Conservation (phyloP, 1,140 invertebrate genomes). For the Nephila pilipes region DNA sequence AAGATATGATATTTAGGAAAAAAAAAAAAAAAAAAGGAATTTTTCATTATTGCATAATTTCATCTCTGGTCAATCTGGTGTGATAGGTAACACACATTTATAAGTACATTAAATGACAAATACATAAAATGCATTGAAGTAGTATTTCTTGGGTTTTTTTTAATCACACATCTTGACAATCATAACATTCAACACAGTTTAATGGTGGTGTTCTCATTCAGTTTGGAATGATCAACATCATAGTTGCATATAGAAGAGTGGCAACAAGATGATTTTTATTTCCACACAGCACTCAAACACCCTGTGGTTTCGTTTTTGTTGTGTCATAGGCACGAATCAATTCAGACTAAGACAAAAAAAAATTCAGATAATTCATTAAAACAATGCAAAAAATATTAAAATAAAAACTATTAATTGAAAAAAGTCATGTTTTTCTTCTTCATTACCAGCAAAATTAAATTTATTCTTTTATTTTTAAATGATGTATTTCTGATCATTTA, state of each 20-base stretch:
- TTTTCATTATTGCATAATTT: too few species aligned
- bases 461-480: too few species aligned
- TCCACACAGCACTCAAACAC: slow-evolving; percentile 68
- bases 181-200: background rate
- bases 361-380: background rate
- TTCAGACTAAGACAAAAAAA: slow-evolving; percentile 87
- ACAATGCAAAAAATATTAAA: background rate
- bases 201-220: background rate
- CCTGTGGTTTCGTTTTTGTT: slow-evolving; percentile 81
- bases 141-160: background rate
- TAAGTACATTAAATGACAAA: slow-evolving; percentile 43
- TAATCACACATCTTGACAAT: background rate
- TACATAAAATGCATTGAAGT: slow-evolving; percentile 45
- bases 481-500: too few species aligned
- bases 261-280: slow-evolving; percentile 13
- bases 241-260: slow-evolving; percentile 1
- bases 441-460: too few species aligned
- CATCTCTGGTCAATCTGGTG: slow-evolving; percentile 8
- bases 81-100: slow-evolving; percentile 7
- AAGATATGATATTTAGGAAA: too few species aligned
- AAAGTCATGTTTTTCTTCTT: too few species aligned
- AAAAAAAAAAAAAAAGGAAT: too few species aligned
- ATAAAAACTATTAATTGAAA: too few species aligned
- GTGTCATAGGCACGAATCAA: slow-evolving; percentile 96
- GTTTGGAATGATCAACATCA: slow-evolving; percentile 33